phyloP scores from a whole-genome alignment of 2,113 vertebrate genomes.

The Octodon degus region DNA sequence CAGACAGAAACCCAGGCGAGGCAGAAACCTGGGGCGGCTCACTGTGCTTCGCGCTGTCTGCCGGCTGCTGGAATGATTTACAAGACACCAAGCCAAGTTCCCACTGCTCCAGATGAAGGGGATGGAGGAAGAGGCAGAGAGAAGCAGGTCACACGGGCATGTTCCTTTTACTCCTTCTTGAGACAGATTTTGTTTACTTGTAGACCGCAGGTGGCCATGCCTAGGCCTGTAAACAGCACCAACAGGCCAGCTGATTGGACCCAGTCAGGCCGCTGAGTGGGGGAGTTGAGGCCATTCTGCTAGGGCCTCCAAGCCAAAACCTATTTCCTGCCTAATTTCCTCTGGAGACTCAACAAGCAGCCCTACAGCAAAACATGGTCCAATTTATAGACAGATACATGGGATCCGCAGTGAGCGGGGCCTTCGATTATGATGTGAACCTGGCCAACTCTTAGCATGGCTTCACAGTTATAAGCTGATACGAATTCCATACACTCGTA shows the following conservation, averaged over 20 bases:
- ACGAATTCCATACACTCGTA: not conserved
- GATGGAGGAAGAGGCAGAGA: not conserved
- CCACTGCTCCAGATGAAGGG: slow-evolving; percentile 37
- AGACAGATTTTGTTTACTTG: slow-evolving; percentile 70
- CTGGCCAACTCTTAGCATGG: not conserved
- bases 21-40: slow-evolving; percentile 3
- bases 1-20: slow-evolving; percentile 2
- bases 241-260: slow-evolving; percentile 68
- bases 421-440: not conserved
- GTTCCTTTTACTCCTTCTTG: slow-evolving; percentile 68
- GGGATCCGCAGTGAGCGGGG: not conserved
- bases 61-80: slow-evolving; percentile 22
- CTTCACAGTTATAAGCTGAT: not conserved
- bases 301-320: slow-evolving; percentile 71
- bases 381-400: slow-evolving; percentile 62
- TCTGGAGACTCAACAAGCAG: slow-evolving; percentile 47
- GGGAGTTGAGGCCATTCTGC: slow-evolving; percentile 70
- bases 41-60: slow-evolving; percentile 7
- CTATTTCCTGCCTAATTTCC: slow-evolving; percentile 84
- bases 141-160: slow-evolving; percentile 74
- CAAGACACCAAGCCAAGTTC: slow-evolving; percentile 58
- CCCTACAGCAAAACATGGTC: slow-evolving; percentile 26
- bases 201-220: slow-evolving; percentile 80
- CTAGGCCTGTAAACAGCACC: slow-evolving; percentile 77
- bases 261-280: slow-evolving; percentile 55